phyloP scores from a whole-genome alignment of 2,888 invertebrate genomes.

The Tetranychus piercei region DNA sequence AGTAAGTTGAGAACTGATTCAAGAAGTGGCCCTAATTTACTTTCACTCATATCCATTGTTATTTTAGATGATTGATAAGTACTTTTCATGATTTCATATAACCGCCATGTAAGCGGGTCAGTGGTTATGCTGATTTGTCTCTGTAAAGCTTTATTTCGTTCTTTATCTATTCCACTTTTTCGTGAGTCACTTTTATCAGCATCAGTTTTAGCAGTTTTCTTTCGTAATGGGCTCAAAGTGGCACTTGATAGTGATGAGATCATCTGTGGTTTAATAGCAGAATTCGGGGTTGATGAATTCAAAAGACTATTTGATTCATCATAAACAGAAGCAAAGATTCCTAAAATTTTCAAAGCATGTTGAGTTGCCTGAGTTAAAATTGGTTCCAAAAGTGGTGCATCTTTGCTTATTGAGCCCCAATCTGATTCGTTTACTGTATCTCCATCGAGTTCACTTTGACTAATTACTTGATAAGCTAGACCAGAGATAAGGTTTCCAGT shows the following conservation, averaged over 20 bases:
- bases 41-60: slow-evolving; percentile 3
- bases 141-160: slow-evolving; percentile 14
- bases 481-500: slow-evolving; percentile 39
- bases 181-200: slow-evolving; percentile 12
- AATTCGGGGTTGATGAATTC: neutral
- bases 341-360: slow-evolving; percentile 17
- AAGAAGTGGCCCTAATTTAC: slow-evolving; percentile 25
- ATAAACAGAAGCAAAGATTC: slow-evolving; percentile 13
- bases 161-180: slow-evolving; percentile 14
- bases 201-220: slow-evolving; percentile 8
- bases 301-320: slow-evolving; percentile 14
- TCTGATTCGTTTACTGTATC: neutral
- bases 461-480: slow-evolving; percentile 26
- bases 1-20: slow-evolving; percentile 43
- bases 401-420: slow-evolving; percentile 10
- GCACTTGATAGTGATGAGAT: slow-evolving; percentile 15
- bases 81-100: slow-evolving; percentile 17
- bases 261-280: neutral
- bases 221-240: slow-evolving; percentile 14
- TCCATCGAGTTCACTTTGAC: neutral
- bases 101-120: slow-evolving; percentile 11
- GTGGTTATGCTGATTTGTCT: slow-evolving; percentile 6
- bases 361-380: slow-evolving; percentile 9
- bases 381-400: slow-evolving; percentile 5
- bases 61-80: slow-evolving; percentile 14